Conservation (phyloP, 2,113 vertebrate genomes). For the Megaceryle maxima region DNA sequence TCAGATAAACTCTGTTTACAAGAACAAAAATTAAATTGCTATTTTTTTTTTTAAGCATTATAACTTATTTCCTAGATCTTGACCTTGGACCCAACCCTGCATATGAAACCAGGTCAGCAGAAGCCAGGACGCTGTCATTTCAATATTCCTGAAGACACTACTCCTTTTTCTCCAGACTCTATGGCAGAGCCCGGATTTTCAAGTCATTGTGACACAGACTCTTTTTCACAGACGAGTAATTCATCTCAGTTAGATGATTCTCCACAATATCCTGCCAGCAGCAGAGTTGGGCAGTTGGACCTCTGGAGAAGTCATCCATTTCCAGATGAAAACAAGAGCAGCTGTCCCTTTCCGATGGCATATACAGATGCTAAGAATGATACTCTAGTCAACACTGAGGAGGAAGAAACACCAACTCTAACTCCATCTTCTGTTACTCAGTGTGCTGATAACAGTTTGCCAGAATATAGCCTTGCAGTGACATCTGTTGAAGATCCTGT, state of each 20-base stretch:
- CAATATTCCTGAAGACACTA: constrained; percentile 60
- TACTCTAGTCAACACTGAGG: constrained; percentile 65
- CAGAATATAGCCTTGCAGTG: constrained; percentile 68
- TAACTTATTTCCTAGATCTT: constrained; percentile 76
- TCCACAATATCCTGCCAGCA: constrained; percentile 44
- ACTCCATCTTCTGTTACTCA: constrained; percentile 71
- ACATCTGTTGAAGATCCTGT: constrained; percentile 87
- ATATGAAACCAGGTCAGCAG: constrained; percentile 78
- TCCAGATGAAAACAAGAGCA: constrained; percentile 43
- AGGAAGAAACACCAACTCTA: constrained; percentile 77
- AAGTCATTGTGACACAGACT: constrained; percentile 79
- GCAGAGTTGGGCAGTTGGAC: constrained; percentile 29
- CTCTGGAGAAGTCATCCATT: constrained; percentile 59
- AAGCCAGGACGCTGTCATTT: constrained; percentile 70
- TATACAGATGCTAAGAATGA: constrained; percentile 25
- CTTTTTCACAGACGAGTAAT: constrained; percentile 79
- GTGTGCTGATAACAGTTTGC: constrained; percentile 58
- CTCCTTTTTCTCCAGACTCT: constrained; percentile 84
- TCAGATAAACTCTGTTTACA: not conserved
- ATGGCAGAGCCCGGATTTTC: constrained; percentile 72
- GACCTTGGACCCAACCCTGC: constrained; percentile 79
- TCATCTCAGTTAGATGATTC: constrained; percentile 63
- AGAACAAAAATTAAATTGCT: not conserved
- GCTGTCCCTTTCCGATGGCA: constrained; percentile 43
- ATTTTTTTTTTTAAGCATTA: not conserved